Conservation (phyloP, 1,140 invertebrate genomes). For the Choristoneura fumiferana region DNA sequence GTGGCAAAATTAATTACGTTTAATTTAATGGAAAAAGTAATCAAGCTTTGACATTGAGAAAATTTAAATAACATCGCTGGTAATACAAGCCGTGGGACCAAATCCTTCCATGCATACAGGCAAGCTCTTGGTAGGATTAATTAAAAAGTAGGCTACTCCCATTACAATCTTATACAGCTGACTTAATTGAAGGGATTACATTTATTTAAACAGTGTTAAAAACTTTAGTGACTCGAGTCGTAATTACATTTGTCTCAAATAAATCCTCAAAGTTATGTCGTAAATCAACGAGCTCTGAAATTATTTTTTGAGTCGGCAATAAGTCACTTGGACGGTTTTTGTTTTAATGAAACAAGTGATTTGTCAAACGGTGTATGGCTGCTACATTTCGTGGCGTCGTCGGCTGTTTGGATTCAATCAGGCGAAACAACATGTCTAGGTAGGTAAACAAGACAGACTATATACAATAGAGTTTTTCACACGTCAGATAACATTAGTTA, state of each 20-base stretch:
- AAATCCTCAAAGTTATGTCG: constrained; percentile 10
- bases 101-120: not conserved
- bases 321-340: constrained; percentile 13
- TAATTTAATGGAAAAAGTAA: not conserved
- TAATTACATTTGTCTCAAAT: constrained; percentile 18
- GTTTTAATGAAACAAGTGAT: constrained; percentile 14
- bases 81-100: not conserved
- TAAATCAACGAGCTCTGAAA: constrained; percentile 10
- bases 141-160: not conserved
- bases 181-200: not conserved
- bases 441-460: too few relatives aligned
- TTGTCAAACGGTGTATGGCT: constrained; percentile 6
- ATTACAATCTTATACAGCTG: not conserved
- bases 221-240: constrained; percentile 13
- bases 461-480: too few relatives aligned
- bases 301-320: constrained; percentile 16
- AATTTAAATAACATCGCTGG: not conserved
- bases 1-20: too few relatives aligned
- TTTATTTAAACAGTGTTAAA: constrained; percentile 18
- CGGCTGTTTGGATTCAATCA: too few relatives aligned
- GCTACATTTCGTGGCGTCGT: not conserved
- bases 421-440: too few relatives aligned
- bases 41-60: not conserved
- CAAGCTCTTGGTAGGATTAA: not conserved
- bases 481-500: too few relatives aligned